Evolutionary conservation across 2,113 vertebrate species (phyloP).

Genomic region (Rhegmatorhina hoffmannsi): DNA sequence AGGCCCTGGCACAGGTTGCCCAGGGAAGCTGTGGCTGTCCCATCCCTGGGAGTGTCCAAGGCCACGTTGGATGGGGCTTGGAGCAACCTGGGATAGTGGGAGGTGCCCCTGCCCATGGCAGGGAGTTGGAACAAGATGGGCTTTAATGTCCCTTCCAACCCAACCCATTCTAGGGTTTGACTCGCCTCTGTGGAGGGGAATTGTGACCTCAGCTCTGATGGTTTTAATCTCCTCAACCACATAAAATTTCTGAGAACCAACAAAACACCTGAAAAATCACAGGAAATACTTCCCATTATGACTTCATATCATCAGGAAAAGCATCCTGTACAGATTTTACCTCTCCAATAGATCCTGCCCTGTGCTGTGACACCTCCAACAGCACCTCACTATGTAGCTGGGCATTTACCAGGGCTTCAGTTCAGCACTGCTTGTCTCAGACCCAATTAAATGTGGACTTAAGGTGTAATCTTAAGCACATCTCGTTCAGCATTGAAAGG

Average conservation of each 20-base stretch:
- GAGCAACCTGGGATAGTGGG: background rate
- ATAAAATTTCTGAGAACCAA: background rate
- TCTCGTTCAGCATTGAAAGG: background rate
- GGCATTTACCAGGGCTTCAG: background rate
- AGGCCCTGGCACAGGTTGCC: too few species aligned
- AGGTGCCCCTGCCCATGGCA: background rate
- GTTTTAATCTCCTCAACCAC: background rate
- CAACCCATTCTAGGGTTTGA: background rate
- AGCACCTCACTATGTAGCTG: fast-evolving
- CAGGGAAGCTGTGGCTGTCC: background rate
- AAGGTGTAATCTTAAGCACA: background rate
- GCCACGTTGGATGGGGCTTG: fast-evolving
- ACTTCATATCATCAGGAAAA: background rate
- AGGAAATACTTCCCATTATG: background rate
- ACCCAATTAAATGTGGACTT: background rate
- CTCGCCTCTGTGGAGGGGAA: fast-evolving
- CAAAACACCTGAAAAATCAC: background rate
- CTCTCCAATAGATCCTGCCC: background rate
- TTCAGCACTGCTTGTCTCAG: background rate
- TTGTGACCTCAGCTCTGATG: background rate
- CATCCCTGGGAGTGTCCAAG: background rate
- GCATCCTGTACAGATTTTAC: background rate
- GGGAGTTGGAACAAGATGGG: too few species aligned
- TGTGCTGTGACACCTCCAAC: fast-evolving
- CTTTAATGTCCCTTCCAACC: background rate